Conservation (phyloP, 1,140 invertebrate species). For the Tetraneura akinire region DNA sequence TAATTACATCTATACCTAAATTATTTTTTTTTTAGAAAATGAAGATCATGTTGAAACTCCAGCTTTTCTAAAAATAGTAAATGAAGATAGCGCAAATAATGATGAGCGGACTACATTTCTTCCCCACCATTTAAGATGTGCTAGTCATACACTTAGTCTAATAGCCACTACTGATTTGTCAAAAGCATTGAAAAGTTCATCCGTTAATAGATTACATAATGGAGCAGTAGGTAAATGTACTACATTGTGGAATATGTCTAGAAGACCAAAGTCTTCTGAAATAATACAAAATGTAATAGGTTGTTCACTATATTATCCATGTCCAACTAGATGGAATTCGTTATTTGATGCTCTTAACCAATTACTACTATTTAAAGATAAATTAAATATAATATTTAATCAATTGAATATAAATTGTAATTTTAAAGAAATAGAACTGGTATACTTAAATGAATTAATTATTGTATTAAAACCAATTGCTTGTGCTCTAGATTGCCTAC, state of each 20-base stretch:
- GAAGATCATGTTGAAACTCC: not conserved
- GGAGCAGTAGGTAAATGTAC: not conserved
- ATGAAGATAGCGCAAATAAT: not conserved
- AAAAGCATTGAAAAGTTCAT: not conserved
- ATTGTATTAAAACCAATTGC: no score
- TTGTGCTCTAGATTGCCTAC: no score
- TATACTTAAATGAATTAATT: not conserved
- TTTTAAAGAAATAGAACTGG: not conserved
- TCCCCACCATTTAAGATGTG: not conserved
- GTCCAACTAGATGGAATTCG: not conserved
- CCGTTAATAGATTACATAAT: not conserved
- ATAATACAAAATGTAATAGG: not conserved
- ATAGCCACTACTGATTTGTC: not conserved
- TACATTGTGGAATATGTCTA: slow-evolving; percentile 5
- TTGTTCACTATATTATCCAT: slow-evolving; percentile 2
- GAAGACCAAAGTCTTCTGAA: not conserved
- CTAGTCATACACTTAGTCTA: slow-evolving; percentile 5
- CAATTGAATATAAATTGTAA: not conserved
- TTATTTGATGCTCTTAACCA: not conserved
- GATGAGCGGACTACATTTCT: not conserved
- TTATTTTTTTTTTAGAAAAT: not conserved
- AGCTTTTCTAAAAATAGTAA: not conserved
- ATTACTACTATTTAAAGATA: not conserved
- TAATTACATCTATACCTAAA: no score
- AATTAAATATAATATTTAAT: not conserved